Conservation (phyloP, 2,888 invertebrate species). For the Chrysodeixis includens region DNA sequence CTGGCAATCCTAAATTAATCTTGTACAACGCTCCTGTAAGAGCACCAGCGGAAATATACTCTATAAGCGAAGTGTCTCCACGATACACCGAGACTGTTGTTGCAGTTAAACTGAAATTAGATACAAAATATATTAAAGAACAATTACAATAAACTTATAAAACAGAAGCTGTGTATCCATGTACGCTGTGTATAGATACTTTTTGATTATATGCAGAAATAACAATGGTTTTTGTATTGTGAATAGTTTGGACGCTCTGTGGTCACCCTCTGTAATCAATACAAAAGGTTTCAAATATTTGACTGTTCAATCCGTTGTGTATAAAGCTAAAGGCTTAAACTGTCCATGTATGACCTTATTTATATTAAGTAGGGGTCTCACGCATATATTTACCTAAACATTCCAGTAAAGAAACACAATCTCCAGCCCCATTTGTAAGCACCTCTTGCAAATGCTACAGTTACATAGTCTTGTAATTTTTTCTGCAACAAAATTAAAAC, state of each 20-base stretch:
- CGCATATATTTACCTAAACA: conserved; percentile 89
- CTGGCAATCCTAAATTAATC: conserved; percentile 91
- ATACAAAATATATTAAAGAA: conserved; percentile 6
- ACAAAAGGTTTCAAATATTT: too few relatives aligned
- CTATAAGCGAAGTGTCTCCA: conserved; percentile 91
- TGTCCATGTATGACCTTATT: too few relatives aligned
- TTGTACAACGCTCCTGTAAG: conserved; percentile 92
- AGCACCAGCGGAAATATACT: conserved; percentile 91
- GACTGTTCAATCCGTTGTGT: too few relatives aligned
- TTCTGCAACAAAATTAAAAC: conserved; percentile 82
- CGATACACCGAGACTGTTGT: conserved; percentile 91
- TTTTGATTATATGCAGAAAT: too few relatives aligned
- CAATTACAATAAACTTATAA: too few relatives aligned
- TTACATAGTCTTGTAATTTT: conserved; percentile 92
- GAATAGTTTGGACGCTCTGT: too few relatives aligned
- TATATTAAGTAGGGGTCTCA: too few relatives aligned
- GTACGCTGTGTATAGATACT: too few relatives aligned
- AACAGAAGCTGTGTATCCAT: too few relatives aligned
- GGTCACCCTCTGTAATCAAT: too few relatives aligned
- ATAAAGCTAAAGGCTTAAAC: too few relatives aligned
- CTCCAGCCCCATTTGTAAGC: conserved; percentile 92
- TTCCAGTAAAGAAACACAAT: conserved; percentile 90
- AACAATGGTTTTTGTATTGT: too few relatives aligned
- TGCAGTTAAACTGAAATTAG: conserved; percentile 89
- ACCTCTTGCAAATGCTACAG: conserved; percentile 92